Base-by-base conservation (phyloP, 2,797 vertebrate genomes). In the Enteromius argenteus region DNA sequence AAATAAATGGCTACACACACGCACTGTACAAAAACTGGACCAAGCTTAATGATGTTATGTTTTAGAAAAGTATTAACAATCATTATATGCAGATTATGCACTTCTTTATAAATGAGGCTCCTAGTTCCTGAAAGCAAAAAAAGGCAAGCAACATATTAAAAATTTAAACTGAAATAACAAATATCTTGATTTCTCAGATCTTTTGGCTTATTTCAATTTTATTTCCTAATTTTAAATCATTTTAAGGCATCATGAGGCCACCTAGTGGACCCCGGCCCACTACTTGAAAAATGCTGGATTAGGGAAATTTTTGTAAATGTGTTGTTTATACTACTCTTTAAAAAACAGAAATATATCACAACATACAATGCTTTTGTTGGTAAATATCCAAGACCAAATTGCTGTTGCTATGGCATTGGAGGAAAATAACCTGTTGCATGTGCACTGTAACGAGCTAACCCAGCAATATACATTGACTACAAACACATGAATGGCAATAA, bases 391-490 rank as follows among this genome's bases (percentile, higher is more conserved):
- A 32, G 3, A 15, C 19, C 11, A 58, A 11, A 4, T 53, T 42
- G 15, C 44, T 83, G 37, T 32, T 68, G 23, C 19, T 44, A 77
- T 44, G 35, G 11, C n/a, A 58, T 32, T 46, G 7, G 17, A 42
- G 1, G 35, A 60, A 53, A 66, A 75, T 7, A 56, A 83, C 81
- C 73, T 83, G 81, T 83, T 76, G 73, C 80, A 81, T n/a, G 7
- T 39, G 15, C 27, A 77, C 15, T 19, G 23, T 49, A 60, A 10
- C 19, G n/a, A 3, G 44, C 27, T 49, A 30, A 32, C 14, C 44
- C 13, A 42, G 15, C 7, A 37, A 27, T 0, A 51, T 7, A 19
- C 3, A 10, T 51, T 64, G 7, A 49, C 39, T 27, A 21, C 13
- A 74, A 3, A 23, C 8, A 73, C 1, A 7, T 2, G 42, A 10